These are phyloP conservation scores for Ormyrus thymus DNA, from an alignment of 2,888 invertebrate genomes.

Conservation along the genomic window DNA sequence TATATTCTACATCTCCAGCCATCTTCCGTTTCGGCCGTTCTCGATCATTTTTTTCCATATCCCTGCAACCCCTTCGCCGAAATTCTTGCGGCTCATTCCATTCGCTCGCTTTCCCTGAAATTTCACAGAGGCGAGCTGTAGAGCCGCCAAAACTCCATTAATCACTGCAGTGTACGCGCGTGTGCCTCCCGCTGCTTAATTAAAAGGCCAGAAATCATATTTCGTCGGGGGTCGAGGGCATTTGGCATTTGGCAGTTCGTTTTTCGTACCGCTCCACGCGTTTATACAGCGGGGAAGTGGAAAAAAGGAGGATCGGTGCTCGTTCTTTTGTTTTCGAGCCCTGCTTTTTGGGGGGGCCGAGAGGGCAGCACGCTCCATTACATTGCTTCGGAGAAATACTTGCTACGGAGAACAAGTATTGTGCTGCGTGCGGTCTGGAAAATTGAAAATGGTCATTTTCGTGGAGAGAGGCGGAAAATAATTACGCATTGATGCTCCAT, in stretches of 20 bases:
- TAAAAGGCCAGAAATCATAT: constrained; percentile 61
- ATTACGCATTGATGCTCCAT: constrained; percentile 12
- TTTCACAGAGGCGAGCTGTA: constrained; percentile 5
- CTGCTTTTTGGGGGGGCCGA: background rate
- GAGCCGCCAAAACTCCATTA: constrained; percentile 44
- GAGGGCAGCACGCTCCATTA: constrained; percentile 42
- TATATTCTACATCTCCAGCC: background rate
- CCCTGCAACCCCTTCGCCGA: constrained; percentile 14
- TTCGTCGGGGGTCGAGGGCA: constrained; percentile 28
- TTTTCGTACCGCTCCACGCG: background rate
- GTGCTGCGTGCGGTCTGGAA: background rate
- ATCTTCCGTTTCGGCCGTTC: background rate
- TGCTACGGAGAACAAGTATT: constrained; percentile 14
- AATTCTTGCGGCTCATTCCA: background rate
- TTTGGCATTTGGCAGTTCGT: constrained; percentile 11
- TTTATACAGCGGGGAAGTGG: background rate
- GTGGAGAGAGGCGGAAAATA: constrained; percentile 13
- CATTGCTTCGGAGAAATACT: constrained; percentile 38
- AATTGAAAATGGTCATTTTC: constrained; percentile 39
- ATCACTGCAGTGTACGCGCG: constrained; percentile 24
- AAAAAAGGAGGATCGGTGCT: background rate
- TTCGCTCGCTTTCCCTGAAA: constrained; percentile 13
- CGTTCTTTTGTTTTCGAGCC: constrained; percentile 1
- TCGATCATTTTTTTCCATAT: constrained; percentile 21
- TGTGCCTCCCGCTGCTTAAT: constrained; percentile 53